Conservation (phyloP, 1,140 invertebrate genomes). For the Macrotrachela quadricornifera region DNA sequence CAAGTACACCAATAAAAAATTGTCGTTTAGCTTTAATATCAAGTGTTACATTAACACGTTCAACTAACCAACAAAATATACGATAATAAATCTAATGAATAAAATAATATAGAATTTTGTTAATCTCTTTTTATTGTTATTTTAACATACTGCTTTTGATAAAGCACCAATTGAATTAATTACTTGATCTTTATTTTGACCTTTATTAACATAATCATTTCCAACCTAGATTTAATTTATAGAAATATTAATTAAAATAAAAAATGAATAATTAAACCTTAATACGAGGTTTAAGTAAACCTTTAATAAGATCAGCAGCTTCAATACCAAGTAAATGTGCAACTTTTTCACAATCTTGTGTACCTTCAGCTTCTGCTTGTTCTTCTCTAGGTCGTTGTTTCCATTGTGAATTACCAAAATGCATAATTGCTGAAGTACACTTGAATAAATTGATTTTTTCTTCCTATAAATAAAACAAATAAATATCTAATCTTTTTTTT, state of each 20-base stretch:
- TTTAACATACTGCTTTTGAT: slow-evolving; percentile 42
- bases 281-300: slow-evolving; percentile 38
- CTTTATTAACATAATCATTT: slow-evolving; percentile 91
- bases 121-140: too few relatives aligned
- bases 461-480: slow-evolving; percentile 30
- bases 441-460: slow-evolving; percentile 91
- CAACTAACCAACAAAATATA: slow-evolving; percentile 87
- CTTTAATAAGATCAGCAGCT: slow-evolving; percentile 37
- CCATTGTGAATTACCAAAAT: slow-evolving; percentile 97
- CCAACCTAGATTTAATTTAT: slow-evolving; percentile 15
- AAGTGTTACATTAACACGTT: slow-evolving; percentile 91
- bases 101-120: too few relatives aligned
- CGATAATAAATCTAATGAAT: slow-evolving; percentile 65
- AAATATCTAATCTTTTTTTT: too few relatives aligned
- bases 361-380: slow-evolving; percentile 93
- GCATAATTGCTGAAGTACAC: slow-evolving; percentile 87
- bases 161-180: slow-evolving; percentile 80
- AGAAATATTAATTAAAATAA: neutral
- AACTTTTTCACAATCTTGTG: slow-evolving; percentile 74
- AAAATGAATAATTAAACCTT: slow-evolving; percentile 27
- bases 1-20: slow-evolving; percentile 96
- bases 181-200: slow-evolving; percentile 84
- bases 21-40: slow-evolving; percentile 91
- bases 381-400: slow-evolving; percentile 98
- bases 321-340: slow-evolving; percentile 57